Percentiles rank a stretch among this genome's conserved stretches.
Conservation (phyloP, 2,113 vertebrate genomes). For the Syngnathus scovelli region DNA sequence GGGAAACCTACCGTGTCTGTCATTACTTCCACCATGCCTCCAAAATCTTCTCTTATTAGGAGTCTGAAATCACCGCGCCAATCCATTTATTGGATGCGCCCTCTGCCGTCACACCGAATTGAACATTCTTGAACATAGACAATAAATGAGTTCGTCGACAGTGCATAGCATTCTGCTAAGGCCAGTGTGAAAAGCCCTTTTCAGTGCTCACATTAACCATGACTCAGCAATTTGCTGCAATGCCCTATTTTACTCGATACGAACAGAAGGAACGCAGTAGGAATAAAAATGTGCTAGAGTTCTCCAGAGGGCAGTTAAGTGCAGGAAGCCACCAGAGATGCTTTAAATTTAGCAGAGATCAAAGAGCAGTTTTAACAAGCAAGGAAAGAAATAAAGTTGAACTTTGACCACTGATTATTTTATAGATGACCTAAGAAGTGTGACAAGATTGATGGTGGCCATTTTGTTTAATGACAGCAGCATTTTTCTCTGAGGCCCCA, state of each 20-base stretch:
- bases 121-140: too few species aligned
- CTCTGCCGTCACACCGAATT: too few species aligned
- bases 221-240: constrained; percentile 9
- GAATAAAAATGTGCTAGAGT: constrained; percentile 3
- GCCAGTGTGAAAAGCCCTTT: too few species aligned
- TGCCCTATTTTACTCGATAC: not conserved
- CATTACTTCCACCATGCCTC: too few species aligned
- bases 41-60: too few species aligned
- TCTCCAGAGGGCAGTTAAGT: constrained; percentile 14
- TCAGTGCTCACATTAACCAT: not conserved
- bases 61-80: too few species aligned
- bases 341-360: constrained; percentile 50
- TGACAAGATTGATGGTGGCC: constrained; percentile 46
- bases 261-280: constrained; percentile 8
- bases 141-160: too few species aligned
- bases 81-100: too few species aligned
- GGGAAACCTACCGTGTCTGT: too few species aligned
- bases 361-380: constrained; percentile 48
- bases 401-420: constrained; percentile 45
- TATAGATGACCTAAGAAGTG: constrained; percentile 54
- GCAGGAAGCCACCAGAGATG: constrained; percentile 15
- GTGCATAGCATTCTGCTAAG: too few species aligned
- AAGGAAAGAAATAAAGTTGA: constrained; percentile 37
- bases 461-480: constrained; percentile 18
- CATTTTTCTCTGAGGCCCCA: not conserved